phyloP scores from a whole-genome alignment of 2,888 invertebrate species.

The Aplocera efformata region DNA sequence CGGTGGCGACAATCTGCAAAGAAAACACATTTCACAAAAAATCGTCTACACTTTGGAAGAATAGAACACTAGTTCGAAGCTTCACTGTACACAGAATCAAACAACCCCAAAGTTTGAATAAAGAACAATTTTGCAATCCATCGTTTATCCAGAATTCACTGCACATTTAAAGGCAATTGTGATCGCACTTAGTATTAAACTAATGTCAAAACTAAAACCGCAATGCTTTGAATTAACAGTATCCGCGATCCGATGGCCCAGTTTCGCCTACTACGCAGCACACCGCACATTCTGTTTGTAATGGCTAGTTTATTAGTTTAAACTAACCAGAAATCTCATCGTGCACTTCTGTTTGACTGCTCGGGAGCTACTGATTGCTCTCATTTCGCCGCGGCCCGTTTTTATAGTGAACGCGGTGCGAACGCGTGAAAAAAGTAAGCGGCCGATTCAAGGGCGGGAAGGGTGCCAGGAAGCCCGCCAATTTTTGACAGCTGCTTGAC shows the following conservation, averaged over 20 bases:
- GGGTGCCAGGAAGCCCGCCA: constrained; percentile 70
- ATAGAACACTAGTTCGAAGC: too few species aligned
- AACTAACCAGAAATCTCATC: constrained; percentile 78
- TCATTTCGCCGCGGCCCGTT: constrained; percentile 59
- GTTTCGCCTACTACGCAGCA: too few species aligned
- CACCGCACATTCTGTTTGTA: not conserved
- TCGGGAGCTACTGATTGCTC: constrained; percentile 77
- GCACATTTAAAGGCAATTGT: too few species aligned
- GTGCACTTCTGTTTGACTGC: constrained; percentile 79
- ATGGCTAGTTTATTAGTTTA: constrained; percentile 17
- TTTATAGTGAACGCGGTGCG: constrained; percentile 65
- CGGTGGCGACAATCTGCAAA: constrained; percentile 78
- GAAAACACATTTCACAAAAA: constrained; percentile 18
- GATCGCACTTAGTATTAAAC: not conserved
- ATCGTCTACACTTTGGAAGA: too few species aligned
- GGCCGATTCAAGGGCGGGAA: constrained; percentile 73
- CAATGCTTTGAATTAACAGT: too few species aligned
- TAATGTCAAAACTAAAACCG: constrained; percentile 8
- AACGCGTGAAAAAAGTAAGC: constrained; percentile 73
- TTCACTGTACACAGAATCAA: too few species aligned
- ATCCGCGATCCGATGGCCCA: too few species aligned
- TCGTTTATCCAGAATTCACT: too few species aligned
- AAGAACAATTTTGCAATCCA: too few species aligned
- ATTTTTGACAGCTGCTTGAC: constrained; percentile 40
- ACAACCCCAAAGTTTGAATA: too few species aligned